Base-by-base conservation (phyloP, 2,888 invertebrate species). In the Polymixis lichenea region DNA sequence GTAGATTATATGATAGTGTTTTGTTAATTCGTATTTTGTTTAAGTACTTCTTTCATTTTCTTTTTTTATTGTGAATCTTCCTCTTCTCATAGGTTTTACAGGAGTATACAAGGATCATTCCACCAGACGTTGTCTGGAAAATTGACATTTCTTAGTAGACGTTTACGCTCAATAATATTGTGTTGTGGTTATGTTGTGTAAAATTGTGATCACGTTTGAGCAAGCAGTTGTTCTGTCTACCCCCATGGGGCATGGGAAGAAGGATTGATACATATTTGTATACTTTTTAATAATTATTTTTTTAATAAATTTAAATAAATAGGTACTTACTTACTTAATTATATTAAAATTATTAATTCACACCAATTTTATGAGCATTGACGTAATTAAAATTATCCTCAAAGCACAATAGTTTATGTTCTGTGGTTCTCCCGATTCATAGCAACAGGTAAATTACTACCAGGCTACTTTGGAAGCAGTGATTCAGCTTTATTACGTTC, bases 401-500 rank as follows among this genome's bases (percentile, higher is more conserved):
- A 32, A 9, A 13, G 2, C 32, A 32, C 9, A 70, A 55, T n/a
- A 22, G 38, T 62, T 53, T 11, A 15, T 25, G 15, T 19, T 55
- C 6, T 71, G 28, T 4, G 28, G 28, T 62, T 62, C 17, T 46
- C 55, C 67, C 7, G 51, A 51, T 43, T 68, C 2, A 22, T 49
- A 46, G 38, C 5, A 69, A 61, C 55, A 69, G 82, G 82, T 68
- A 75, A 84, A 80, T 68, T 58, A 69, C 38, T 43, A 46, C 49
- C 49, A 53, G 28, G 11, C 8, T 68, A 32, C 67, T 28, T n/a
- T 58, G 61, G 85, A 84, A 80, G n/a, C 1, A 25, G 38, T 84
- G 64, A 68, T 56, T 72, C 46, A 68, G n/a, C 58, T 46, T 73
- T 65, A 74, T 65, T 13, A 55, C 67, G 4, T 56, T 78, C 62